Base-by-base conservation (phyloP, 2,888 invertebrate species). In the Bombylius discolor region DNA sequence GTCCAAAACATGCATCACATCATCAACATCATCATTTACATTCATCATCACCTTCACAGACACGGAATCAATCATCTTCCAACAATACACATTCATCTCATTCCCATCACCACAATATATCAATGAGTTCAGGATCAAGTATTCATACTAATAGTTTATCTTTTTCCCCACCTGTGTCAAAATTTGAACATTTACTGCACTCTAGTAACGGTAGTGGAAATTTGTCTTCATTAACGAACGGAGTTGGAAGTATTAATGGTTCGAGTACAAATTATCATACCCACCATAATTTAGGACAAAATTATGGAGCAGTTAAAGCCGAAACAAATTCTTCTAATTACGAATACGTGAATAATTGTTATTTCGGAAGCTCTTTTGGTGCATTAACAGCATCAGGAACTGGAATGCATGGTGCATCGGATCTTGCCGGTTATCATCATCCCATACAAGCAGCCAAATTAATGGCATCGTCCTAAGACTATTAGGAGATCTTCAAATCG, bases 401-500 rank as follows among this genome's bases (percentile, higher is more conserved):
- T 5, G 68, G 64, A 45, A 64, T 59, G 52, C 65, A 64, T 61
- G 62, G 60, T 46, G 76, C 76, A 56, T 77, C 79, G 49, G 87
- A 87, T 61, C 79, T 83, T 62, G 80, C 80, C 60, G 85, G 87
- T 36, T 87, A 87, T 73, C 85, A 88, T 68, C 89, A 89, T 74
- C 89, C 89, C 70, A 87, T 88, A 47, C 87, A 87, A 60, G 86
- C 89, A 58, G 87, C 89, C 56, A 89, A 89, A 70, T 77, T 89
- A 60, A 86, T 89, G 82, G 89, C 89, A 12, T 87, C 88, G 56
- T 87, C 89, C 72, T 89, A 85, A 42, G 11, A 11, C 11, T 11
- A 42, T 23, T 23, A 23, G 23, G 23, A 23, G 23, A 23, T 23
- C 23, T 23, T 23, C 23, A 3, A 23, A 23, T 23, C 23, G 23